These are phyloP conservation scores for Diorhabda carinulata DNA, from an alignment of 1,140 invertebrate species.

Conservation along the genomic window DNA sequence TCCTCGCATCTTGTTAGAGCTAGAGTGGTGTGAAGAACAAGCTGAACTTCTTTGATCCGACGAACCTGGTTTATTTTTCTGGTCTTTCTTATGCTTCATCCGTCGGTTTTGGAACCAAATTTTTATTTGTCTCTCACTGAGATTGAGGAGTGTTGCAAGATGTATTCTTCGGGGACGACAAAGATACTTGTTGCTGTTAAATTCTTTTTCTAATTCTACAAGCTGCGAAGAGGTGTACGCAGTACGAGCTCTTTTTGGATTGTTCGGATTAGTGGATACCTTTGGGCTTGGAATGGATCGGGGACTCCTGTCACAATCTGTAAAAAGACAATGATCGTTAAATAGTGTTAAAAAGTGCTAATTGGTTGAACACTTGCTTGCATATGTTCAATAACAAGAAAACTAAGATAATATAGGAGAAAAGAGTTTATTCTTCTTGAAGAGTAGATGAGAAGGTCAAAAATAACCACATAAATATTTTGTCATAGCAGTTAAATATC, in stretches of 20 bases:
- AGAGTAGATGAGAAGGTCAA: too few species aligned
- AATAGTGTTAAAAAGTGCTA: background rate
- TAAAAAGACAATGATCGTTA: background rate
- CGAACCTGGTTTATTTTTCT: slow-evolving; percentile 5
- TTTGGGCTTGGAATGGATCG: background rate
- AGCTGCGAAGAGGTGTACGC: slow-evolving; percentile 79
- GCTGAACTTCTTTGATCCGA: background rate
- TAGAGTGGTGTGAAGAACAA: background rate
- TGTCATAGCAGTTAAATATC: too few species aligned
- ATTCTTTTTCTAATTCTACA: slow-evolving; percentile 77
- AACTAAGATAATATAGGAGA: too few species aligned
- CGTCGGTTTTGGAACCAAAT: slow-evolving; percentile 78
- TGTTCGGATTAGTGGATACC: background rate
- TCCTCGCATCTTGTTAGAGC: background rate
- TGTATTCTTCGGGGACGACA: slow-evolving; percentile 75
- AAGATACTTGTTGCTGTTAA: slow-evolving; percentile 73
- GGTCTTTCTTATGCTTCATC: slow-evolving; percentile 63
- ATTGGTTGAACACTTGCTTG: too few species aligned
- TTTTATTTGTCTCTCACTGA: slow-evolving; percentile 84
- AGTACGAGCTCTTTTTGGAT: slow-evolving; percentile 54
- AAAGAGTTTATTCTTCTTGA: too few species aligned
- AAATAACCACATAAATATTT: too few species aligned
- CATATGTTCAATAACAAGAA: too few species aligned
- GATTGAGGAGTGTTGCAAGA: slow-evolving; percentile 65
- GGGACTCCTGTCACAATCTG: background rate